Evolutionary conservation across 2,888 invertebrate genomes (phyloP), one percentile per base, ranked within the genome.

Genomic region (Lasiommata megera): DNA sequence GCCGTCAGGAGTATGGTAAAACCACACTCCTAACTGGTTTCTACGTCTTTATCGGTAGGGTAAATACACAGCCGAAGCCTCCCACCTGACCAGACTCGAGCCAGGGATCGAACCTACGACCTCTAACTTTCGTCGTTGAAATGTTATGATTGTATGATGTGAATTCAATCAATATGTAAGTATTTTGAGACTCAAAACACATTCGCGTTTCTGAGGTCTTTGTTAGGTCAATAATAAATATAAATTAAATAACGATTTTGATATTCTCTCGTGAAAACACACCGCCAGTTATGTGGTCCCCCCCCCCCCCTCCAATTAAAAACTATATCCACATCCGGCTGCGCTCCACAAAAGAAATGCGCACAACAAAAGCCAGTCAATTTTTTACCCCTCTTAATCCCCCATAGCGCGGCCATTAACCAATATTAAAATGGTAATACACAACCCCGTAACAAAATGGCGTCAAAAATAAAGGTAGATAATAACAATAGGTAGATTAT

Each of bases 351-450:
- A 40, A 48, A 51, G 34, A 36, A 40, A 38, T 28, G 46, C 50
- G 54, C 55, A 56, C 44, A 38, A 34, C 28, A 36, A 58, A 55
- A 29, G 48, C 50, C 48, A 55, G 55, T 61, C 53, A 57, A 62
- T 58, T 60, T 52, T 54, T 61, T 61, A 63, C 54, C 61, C 61
- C 60, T 61, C 60, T 64, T 65, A 65, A 66, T 69, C 68, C 65
- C 48, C 58, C 60, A 5, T 61, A 60, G 63, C 63, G 53, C 63
- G 53, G 56, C 43, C 65, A 67, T 71, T 70, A 70, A 65, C 64
- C 56, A 61, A 67, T 65, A 66, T 74, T 73, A 67, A 72, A 73
- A 73, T 68, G 67, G 40, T 41, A 34, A 59, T 51, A 54, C 37
- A 68, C 66, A 68, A 67, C 70, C 73, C 76, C 72, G 67, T 40